Percentiles rank a stretch among this genome's conserved stretches.
Evolutionary conservation across 2,888 invertebrate genomes (phyloP).

Genomic region (Dichetophora obliterata): DNA sequence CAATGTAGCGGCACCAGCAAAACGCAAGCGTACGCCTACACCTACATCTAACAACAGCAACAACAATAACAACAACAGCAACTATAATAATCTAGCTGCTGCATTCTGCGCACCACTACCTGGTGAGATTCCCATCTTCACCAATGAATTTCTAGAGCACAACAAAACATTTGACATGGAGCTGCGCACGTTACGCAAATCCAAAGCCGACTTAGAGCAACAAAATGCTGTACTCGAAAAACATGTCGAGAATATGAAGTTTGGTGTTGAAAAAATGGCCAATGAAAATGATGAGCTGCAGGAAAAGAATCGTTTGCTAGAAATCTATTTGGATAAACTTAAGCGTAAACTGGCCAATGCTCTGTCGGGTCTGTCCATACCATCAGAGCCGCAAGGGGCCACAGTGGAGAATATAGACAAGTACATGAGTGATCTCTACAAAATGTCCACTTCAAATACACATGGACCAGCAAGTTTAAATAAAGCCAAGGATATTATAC

Average conservation of each 20-base stretch:
- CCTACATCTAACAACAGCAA: conserved; percentile 38
- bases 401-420: conserved; percentile 87
- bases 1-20: conserved; percentile 28
- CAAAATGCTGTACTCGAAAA: conserved; percentile 93
- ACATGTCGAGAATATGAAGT: conserved; percentile 94
- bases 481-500: conserved; percentile 84
- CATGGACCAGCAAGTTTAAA: conserved; percentile 75
- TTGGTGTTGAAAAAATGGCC: conserved; percentile 87
- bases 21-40: conserved; percentile 50
- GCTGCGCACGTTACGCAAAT: conserved; percentile 87
- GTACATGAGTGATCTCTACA: conserved; percentile 87
- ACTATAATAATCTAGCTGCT: conserved; percentile 3
- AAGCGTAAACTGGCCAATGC: conserved; percentile 80
- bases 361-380: conserved; percentile 78
- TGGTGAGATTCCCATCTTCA: conserved; percentile 89
- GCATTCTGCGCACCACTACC: conserved; percentile 39
- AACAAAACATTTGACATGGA: conserved; percentile 94
- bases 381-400: conserved; percentile 81
- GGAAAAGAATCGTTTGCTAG: conserved; percentile 83
- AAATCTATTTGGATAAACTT: conserved; percentile 85
- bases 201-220: conserved; percentile 94
- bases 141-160: conserved; percentile 96
- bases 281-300: conserved; percentile 87
- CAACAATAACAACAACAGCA: conserved; percentile 25
- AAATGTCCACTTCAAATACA: conserved; percentile 76